Evolutionary conservation across 2,113 vertebrate species (phyloP).

Genomic region (Hemiprocne comata): DNA sequence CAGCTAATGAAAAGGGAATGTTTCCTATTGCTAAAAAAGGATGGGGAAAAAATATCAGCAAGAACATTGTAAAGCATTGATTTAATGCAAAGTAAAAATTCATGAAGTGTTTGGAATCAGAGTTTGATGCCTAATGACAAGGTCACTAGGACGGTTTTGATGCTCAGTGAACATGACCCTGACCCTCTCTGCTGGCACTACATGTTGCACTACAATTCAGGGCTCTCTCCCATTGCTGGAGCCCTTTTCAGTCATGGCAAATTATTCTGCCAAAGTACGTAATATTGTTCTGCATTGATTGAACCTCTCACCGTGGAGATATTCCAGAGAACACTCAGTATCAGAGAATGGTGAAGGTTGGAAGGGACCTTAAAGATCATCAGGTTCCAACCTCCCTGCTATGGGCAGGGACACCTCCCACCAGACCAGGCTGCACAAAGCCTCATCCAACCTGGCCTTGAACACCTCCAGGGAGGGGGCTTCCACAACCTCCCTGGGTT

Average conservation of each 20-base stretch:
- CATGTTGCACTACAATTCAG: background rate
- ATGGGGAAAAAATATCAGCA: background rate
- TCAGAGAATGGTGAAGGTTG: too few species aligned
- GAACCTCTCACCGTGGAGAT: background rate
- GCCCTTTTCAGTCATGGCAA: background rate
- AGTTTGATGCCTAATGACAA: background rate
- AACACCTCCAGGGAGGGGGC: too few species aligned
- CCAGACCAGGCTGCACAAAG: too few species aligned
- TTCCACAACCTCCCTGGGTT: too few species aligned
- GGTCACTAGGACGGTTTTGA: background rate
- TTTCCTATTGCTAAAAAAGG: background rate
- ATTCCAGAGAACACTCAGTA: background rate
- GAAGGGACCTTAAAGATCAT: too few species aligned
- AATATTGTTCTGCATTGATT: fast-evolving
- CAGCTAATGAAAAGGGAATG: background rate
- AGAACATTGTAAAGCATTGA: background rate
- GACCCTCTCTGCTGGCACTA: background rate
- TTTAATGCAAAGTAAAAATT: background rate
- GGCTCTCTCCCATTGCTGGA: background rate
- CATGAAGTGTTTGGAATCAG: background rate
- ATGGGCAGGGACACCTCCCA: too few species aligned
- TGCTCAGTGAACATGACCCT: background rate
- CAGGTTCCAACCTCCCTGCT: too few species aligned
- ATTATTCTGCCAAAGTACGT: background rate
- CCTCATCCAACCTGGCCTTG: too few species aligned